Base-by-base conservation (phyloP, 2,113 vertebrate species). In the Lophochroa leadbeateri region DNA sequence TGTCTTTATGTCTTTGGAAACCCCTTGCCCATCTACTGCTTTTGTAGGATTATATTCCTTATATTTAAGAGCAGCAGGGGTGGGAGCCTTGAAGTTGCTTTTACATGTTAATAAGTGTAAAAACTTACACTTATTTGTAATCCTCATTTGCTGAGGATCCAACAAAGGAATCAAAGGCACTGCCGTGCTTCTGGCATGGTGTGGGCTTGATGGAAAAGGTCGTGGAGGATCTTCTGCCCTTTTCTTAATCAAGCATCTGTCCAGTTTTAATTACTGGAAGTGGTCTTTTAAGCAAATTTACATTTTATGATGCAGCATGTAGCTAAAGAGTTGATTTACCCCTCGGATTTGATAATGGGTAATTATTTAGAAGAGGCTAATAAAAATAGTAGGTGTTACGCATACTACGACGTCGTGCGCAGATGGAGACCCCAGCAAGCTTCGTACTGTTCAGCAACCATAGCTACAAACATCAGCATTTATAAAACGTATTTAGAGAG, bases 341-440 rank as follows among this genome's bases (percentile, higher is more conserved):
- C 44, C 0, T 13, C 17, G 14, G 19, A 14, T 37, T 41, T 25
- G 58, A 7, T 70, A 44, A 55, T 2, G 19, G 44, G 19, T 2
- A 37, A 4, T 14, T 44, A 43, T 15, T 29, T 28, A 6, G 60
- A 74, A 29, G 44, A 80, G 16, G 31, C 6, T 60, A 11, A 63
- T 82, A 53, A 49, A 82, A 61, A 19, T 21, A 33, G 29, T 0
- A 16, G 9, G 11, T 10, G 80, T 27, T 65, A 53, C 2, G 14
- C 44, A 4, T 6, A 16, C 44, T 7, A 71, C 3, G 1, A 49
- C 2, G 1, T 31, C 16, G 0, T 3, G 9, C 0, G 1, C 52
- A 10, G 60, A 2, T 9, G 76, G 41, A 44, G 41, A 18, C 35
- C 6, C 1, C 64, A 8, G 39, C n/a, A 9, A 37, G 41, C 47